Evolutionary conservation across 1,140 invertebrate genomes (phyloP), one percentile per base, ranked within the genome.

Genomic region (Agrilus planipennis): DNA sequence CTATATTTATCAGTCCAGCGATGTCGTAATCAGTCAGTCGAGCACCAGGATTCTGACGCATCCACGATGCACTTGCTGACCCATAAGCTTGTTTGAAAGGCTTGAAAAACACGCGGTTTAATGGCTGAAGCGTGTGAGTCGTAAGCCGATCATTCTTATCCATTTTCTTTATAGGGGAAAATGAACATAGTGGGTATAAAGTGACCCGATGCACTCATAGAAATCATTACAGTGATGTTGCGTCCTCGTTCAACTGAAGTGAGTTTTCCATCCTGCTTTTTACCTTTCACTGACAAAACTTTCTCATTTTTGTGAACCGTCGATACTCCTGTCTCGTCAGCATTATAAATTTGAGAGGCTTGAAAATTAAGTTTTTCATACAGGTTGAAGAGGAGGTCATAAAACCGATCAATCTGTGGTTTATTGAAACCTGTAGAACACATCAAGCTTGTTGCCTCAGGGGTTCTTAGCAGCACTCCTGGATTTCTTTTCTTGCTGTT

Each of bases 21-120:
- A 31, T 31, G 57, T 54, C 51, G 23, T 53, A 54, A 1, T 54
- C 22, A 15, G 29, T 31, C 15, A 31, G 9, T 5, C 29, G 12
- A 6, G 29, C 11, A 14, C 51, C 52, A 48, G 54, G 27, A 46
- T 61, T 58, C 20, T 31, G 14, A 49, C 53, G 51, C 47, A 64
- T 58, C 50, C 53, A 55, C 52, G 54, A 16, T 15, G 35, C 46
- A 40, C 51, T 51, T 31, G 22, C 32, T 42, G 48, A 4, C 20
- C 50, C 44, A 35, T 60, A 67, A 7, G 52, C 52, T 44, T 54
- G 27, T 54, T 60, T 64, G 17, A 62, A 60, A 10, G 59, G 56
- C 34, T 58, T 61, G 49, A 63, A 58, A 25, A 63, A 55, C 6
- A 51, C 34, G 21, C 57, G 37, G 40, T 65, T 57, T 7, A 62